phyloP scores from a whole-genome alignment of 2,888 invertebrate species.

The Meiosimyza decipiens region DNA sequence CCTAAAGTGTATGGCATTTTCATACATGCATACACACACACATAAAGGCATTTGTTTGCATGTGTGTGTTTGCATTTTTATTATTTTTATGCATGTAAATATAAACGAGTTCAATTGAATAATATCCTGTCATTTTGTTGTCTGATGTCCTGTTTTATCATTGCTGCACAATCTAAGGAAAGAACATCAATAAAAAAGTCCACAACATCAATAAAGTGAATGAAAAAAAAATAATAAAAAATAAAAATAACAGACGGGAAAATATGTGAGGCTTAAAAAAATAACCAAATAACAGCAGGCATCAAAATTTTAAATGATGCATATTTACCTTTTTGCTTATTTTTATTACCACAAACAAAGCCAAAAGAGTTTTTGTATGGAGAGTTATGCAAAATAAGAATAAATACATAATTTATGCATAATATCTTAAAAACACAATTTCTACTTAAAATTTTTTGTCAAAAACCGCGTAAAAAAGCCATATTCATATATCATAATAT shows the following conservation, averaged over 20 bases:
- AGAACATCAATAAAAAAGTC: slow-evolving; percentile 23
- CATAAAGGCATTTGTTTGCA: slow-evolving; percentile 23
- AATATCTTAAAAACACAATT: too few species aligned
- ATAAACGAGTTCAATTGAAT: slow-evolving; percentile 62
- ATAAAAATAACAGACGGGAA: background rate
- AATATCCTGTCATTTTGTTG: slow-evolving; percentile 62
- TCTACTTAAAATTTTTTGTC: too few species aligned
- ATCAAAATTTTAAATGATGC: too few species aligned
- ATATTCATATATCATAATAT: too few species aligned
- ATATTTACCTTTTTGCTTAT: too few species aligned
- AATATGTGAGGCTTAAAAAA: background rate
- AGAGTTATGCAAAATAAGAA: too few species aligned
- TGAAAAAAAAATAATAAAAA: background rate
- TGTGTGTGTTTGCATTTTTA: slow-evolving; percentile 47
- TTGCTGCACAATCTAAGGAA: slow-evolving; percentile 50
- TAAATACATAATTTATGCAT: too few species aligned
- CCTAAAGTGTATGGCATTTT: slow-evolving; percentile 14
- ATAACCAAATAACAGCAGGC: too few species aligned
- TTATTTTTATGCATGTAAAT: slow-evolving; percentile 59
- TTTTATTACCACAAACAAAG: too few species aligned
- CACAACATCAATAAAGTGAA: slow-evolving; percentile 21
- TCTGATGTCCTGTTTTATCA: slow-evolving; percentile 53
- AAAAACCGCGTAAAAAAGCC: too few species aligned
- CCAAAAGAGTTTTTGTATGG: too few species aligned
- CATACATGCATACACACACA: background rate